These are phyloP conservation scores for Mnemiopsis leidyi DNA, from an alignment of 37 sponge, comb jelly and placozoan species.

Conservation along the genomic window DNA sequence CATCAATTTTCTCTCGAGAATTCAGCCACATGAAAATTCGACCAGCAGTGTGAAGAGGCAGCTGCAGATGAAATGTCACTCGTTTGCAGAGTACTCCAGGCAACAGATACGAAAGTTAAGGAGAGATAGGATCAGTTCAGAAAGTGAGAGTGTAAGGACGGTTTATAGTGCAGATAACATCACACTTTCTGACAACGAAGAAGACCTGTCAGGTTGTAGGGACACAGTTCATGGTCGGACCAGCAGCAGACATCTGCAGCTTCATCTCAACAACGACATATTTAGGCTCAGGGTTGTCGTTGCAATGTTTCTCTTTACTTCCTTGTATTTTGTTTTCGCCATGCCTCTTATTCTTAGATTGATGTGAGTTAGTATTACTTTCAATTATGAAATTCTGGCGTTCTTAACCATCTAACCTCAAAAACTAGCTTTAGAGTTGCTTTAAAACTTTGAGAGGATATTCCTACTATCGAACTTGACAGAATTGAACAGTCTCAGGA, in stretches of 20 bases:
- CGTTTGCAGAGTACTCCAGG: neutral
- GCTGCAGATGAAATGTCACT: neutral
- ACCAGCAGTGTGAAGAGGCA: neutral
- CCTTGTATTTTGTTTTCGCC: neutral
- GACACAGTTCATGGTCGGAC: neutral
- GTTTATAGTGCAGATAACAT: neutral
- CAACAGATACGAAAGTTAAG: neutral
- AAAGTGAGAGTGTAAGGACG: neutral
- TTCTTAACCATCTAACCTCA: too few relatives aligned
- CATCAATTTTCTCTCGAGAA: neutral
- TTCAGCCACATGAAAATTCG: neutral
- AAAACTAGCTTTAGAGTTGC: too few relatives aligned
- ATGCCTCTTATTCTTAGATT: too few relatives aligned
- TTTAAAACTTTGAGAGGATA: too few relatives aligned
- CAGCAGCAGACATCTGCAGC: neutral
- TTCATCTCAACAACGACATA: neutral
- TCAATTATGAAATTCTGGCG: too few relatives aligned
- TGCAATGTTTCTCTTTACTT: neutral
- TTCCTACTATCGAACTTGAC: too few relatives aligned
- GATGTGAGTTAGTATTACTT: too few relatives aligned
- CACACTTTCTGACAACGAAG: neutral
- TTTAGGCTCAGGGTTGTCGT: neutral
- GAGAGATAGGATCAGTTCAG: neutral
- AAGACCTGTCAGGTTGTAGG: neutral
- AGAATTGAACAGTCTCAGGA: too few relatives aligned